Evolutionary conservation across 1,140 invertebrate species (phyloP), one percentile per base, ranked within the genome.

Genomic region (Cydia fagiglandana): DNA sequence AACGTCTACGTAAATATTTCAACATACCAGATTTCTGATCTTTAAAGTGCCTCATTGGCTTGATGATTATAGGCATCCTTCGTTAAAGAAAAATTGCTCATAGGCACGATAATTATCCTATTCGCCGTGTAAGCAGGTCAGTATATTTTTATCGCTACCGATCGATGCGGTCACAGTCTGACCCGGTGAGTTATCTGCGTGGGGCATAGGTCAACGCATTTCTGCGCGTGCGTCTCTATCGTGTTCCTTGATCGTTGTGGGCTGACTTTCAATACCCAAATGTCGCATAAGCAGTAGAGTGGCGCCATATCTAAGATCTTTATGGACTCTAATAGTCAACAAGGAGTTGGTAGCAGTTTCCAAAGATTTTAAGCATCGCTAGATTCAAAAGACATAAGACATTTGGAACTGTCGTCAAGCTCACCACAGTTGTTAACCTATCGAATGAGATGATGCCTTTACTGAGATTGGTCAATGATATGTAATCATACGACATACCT

Each of bases 201-300:
- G 17, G 61, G 75, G 76, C 76, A 70, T 76, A 80, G 84, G 85
- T 86, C 85, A 85, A 82, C 76, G 83, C 83, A 81, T 84, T 78
- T 77, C 75, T 38, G 75, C 74, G 53, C 82, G 66, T 70, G 66
- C 81, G 83, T 79, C 80, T 80, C 74, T 79, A 79, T 81, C 77
- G 64, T 64, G 76, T 78, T 79, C 76, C 76, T 83, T 81, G 77
- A 84, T 84, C 83, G 77, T 75, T 38, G 64, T 34, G 3, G 64
- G 13, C 5, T 15, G 12, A 7, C 30, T 34, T 66, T 12, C 56
- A 61, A 24, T 61, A 12, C n/a, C 20, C 20, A 24, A 61, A 61
- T 61, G 20, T 61, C 56, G 17, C 56, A 61, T 61, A 61, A 24
- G 9, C 20, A 24, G 17, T 56, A 56, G 53, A 47, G 12, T 17